A percentile compares a stretch with the other conserved stretches of the same genome.
Conservation (phyloP, 2,888 invertebrate species). For the Ormia ochracea region DNA sequence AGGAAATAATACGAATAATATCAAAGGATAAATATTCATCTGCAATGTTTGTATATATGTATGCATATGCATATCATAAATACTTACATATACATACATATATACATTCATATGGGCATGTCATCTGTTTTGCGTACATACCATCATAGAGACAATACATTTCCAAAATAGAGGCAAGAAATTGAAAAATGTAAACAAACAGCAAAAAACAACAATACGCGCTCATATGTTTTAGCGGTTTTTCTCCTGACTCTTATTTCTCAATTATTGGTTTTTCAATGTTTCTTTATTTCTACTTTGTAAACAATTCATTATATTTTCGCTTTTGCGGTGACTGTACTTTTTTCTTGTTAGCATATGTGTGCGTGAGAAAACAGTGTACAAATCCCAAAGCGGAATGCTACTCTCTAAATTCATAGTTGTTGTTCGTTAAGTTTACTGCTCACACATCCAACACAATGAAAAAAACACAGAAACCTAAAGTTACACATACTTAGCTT, state of each 20-base stretch:
- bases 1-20: too few relatives aligned
- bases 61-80: too few relatives aligned
- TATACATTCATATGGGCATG: too few relatives aligned
- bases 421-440: conserved; percentile 23
- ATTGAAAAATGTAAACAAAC: conserved; percentile 55
- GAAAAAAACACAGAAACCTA: neutral
- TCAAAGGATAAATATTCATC: too few relatives aligned
- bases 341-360: conserved; percentile 68
- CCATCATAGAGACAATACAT: neutral
- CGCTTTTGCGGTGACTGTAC: conserved; percentile 76
- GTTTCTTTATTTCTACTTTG: conserved; percentile 45
- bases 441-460: conserved; percentile 7
- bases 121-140: neutral
- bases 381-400: conserved; percentile 16
- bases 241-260: conserved; percentile 28
- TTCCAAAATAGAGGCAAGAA: conserved; percentile 37
- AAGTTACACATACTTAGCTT: too few relatives aligned
- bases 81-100: too few relatives aligned
- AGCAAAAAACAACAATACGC: conserved; percentile 31
- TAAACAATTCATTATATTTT: conserved; percentile 62
- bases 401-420: conserved; percentile 23
- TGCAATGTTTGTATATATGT: too few relatives aligned
- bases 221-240: conserved; percentile 59
- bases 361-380: conserved; percentile 25
- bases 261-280: conserved; percentile 28